Conservation (phyloP, 2,888 invertebrate species). For the Drosophila cracens region DNA sequence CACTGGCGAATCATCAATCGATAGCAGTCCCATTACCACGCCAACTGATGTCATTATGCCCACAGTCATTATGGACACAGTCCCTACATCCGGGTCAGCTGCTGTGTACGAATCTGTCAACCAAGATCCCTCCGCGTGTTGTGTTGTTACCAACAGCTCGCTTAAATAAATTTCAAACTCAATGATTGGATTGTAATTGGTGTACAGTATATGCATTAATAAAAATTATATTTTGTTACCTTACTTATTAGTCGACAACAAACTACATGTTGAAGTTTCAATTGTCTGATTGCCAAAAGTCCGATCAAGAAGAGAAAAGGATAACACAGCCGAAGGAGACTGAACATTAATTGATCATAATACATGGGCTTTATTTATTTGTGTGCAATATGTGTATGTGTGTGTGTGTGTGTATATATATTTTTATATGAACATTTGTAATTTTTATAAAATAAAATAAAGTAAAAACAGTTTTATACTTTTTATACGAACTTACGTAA, state of each 20-base stretch:
- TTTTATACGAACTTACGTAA: slow-evolving; percentile 73
- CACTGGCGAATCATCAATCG: slow-evolving; percentile 50
- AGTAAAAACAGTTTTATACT: slow-evolving; percentile 69
- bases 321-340: slow-evolving; percentile 27
- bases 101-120: slow-evolving; percentile 53
- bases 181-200: background rate
- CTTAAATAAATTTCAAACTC: background rate
- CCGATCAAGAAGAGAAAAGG: background rate
- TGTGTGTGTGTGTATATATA: slow-evolving; percentile 62
- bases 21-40: slow-evolving; percentile 59
- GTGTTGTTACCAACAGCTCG: slow-evolving; percentile 80
- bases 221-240: background rate
- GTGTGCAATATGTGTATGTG: slow-evolving; percentile 14
- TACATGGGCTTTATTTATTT: slow-evolving; percentile 14
- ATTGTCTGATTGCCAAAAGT: background rate
- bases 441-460: slow-evolving; percentile 64
- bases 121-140: slow-evolving; percentile 80
- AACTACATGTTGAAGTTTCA: background rate
- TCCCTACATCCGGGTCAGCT: slow-evolving; percentile 13
- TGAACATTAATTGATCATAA: slow-evolving; percentile 7
- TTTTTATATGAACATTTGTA: slow-evolving; percentile 77
- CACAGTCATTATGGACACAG: too few species aligned
- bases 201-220: background rate
- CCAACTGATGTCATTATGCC: slow-evolving; percentile 37
- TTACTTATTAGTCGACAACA: background rate